A percentile compares a stretch with the other conserved stretches of the same genome.
These are phyloP conservation scores for Arge pagana DNA, from an alignment of 2,888 invertebrate species.

Conservation along the genomic window DNA sequence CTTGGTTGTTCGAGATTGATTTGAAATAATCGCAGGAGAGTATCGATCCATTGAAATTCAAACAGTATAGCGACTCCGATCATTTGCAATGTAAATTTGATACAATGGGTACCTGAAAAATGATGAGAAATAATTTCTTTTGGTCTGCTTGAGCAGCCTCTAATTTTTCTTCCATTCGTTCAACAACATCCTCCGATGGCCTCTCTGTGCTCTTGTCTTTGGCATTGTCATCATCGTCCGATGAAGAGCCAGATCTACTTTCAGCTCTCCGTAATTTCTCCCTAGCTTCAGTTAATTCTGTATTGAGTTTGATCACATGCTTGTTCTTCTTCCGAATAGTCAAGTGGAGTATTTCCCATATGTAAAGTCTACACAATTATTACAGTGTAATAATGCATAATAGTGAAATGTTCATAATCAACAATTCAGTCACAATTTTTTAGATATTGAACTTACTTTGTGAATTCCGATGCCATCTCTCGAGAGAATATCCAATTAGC, in stretches of 20 bases:
- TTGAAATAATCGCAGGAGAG: no score
- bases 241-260: constrained; percentile 77
- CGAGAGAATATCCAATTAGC: constrained; percentile 98
- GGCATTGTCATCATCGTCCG: constrained; percentile 72
- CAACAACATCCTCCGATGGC: constrained; percentile 83
- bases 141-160: constrained; percentile 96
- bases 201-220: constrained; percentile 64
- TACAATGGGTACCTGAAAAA: constrained; percentile 90
- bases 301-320: constrained; percentile 82
- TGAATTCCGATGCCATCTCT: constrained; percentile 90
- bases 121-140: constrained; percentile 94
- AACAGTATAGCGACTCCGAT: no score
- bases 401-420: no score
- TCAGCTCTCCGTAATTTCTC: constrained; percentile 86
- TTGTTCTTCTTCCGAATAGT: constrained; percentile 97
- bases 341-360: constrained; percentile 96
- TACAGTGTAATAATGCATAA: no score
- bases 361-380: constrained; percentile 83
- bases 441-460: constrained; percentile 62
- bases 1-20: no score
- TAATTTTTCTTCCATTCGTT: constrained; percentile 92
- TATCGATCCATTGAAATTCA: no score
- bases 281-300: constrained; percentile 81
- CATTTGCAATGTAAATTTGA: no score
- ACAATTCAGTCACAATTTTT: no score